Conservation (phyloP, 2,888 invertebrate genomes). For the Coelopa pilipes region DNA sequence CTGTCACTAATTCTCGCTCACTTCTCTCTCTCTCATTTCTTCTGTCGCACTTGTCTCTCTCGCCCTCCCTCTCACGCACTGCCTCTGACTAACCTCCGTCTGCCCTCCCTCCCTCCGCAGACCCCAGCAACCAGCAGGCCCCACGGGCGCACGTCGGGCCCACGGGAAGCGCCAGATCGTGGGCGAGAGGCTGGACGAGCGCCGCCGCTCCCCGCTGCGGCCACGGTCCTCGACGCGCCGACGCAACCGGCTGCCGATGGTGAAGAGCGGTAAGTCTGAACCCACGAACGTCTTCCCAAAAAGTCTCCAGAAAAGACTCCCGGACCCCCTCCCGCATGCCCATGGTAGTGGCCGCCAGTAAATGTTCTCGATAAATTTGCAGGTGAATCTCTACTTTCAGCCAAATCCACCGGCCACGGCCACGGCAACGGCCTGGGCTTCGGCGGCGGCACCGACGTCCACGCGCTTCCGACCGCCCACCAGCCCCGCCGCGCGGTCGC, state of each 20-base stretch:
- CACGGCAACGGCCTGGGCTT: conserved; percentile 12
- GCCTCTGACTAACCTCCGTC: no score
- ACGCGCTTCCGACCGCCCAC: no score
- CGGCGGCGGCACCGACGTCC: no score
- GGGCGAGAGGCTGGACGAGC: conserved; percentile 36
- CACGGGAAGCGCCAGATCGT: conserved; percentile 21
- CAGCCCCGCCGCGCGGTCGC: conserved; percentile 46
- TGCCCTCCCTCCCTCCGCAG: background rate
- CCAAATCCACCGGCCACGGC: conserved; percentile 49
- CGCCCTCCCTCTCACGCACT: no score
- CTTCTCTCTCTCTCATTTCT: background rate
- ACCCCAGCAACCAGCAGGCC: background rate
- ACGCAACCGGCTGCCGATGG: conserved; percentile 44
- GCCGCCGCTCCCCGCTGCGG: conserved; percentile 37
- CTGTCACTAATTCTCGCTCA: no score
- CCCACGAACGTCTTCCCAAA: no score
- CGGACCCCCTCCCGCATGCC: background rate
- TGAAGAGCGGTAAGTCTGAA: conserved; percentile 47
- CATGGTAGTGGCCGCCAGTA: background rate
- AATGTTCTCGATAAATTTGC: conserved; percentile 48
- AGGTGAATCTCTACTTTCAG: conserved; percentile 62
- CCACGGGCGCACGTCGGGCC: background rate
- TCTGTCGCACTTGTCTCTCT: no score
- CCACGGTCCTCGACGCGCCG: conserved; percentile 40
- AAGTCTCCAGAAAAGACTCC: no score